A percentile compares a stretch with the other conserved stretches of the same genome.
Evolutionary conservation across 2,113 vertebrate genomes (phyloP).

Genomic region (Vanacampus margaritifer): DNA sequence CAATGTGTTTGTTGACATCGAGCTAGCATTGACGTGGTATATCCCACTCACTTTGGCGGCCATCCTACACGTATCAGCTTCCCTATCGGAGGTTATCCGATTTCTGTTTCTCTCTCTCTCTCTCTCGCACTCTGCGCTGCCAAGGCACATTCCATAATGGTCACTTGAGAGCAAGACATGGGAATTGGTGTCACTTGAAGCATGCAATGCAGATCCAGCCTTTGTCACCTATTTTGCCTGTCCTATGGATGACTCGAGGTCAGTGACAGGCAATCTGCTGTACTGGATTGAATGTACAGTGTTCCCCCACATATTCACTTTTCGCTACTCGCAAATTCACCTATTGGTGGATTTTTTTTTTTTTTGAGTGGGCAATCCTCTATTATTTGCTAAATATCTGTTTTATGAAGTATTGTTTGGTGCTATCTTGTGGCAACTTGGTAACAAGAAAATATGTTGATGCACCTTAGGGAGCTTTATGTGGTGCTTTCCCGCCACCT

Average conservation of each 20-base stretch:
- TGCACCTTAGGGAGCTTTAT: neutral
- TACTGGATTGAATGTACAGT: neutral
- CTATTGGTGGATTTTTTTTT: neutral
- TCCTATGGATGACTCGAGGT: conserved; percentile 50
- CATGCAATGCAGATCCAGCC: conserved; percentile 1
- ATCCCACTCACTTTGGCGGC: neutral
- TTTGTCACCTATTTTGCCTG: conserved; percentile 35
- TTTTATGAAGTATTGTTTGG: neutral
- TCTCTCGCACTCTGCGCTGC: neutral
- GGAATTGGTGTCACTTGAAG: neutral
- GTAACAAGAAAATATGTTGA: neutral
- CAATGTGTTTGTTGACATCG: neutral
- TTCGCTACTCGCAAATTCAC: neutral
- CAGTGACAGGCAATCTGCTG: conserved; percentile 36
- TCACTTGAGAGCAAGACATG: neutral
- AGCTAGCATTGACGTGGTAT: neutral
- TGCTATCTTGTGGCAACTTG: neutral
- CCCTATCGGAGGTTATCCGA: too few relatives aligned
- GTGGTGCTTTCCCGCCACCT: neutral
- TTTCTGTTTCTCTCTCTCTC: too few relatives aligned
- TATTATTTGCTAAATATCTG: neutral
- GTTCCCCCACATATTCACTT: neutral
- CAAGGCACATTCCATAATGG: neutral
- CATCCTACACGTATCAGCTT: neutral
- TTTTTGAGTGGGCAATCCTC: neutral